Evolutionary conservation across 2,797 vertebrate genomes (phyloP).

Genomic region (Arctocebus calabarensis): DNA sequence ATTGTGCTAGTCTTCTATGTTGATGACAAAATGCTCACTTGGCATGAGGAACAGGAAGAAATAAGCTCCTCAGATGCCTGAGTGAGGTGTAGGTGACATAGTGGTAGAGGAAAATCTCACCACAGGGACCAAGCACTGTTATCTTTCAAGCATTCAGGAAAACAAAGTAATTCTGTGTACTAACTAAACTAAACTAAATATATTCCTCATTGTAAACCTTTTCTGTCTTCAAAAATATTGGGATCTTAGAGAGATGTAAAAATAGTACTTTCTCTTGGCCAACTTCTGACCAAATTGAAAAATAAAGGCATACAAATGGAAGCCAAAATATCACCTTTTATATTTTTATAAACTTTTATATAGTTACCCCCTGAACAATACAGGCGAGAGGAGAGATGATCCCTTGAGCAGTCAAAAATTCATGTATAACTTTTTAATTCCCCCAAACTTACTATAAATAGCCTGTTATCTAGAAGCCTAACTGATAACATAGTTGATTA

Average conservation of each 20-base stretch:
- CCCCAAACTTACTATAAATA: not conserved
- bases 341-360: not conserved
- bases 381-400: not conserved
- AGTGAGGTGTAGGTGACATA: not conserved
- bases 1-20: not conserved
- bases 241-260: not conserved
- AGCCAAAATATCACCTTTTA: not conserved
- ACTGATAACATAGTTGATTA: not conserved
- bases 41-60: not conserved
- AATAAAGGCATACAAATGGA: not conserved
- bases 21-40: not conserved
- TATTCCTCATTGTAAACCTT: not conserved
- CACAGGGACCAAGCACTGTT: not conserved
- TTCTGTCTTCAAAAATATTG: not conserved
- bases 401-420: not conserved
- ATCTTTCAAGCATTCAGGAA: not conserved
- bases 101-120: not conserved
- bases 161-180: not conserved
- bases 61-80: not conserved
- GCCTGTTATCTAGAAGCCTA: not conserved
- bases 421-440: not conserved
- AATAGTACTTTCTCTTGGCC: not conserved
- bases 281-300: not conserved
- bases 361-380: not conserved
- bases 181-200: not conserved